Conservation (phyloP, 2,888 invertebrate species). For the Thera obeliscata region DNA sequence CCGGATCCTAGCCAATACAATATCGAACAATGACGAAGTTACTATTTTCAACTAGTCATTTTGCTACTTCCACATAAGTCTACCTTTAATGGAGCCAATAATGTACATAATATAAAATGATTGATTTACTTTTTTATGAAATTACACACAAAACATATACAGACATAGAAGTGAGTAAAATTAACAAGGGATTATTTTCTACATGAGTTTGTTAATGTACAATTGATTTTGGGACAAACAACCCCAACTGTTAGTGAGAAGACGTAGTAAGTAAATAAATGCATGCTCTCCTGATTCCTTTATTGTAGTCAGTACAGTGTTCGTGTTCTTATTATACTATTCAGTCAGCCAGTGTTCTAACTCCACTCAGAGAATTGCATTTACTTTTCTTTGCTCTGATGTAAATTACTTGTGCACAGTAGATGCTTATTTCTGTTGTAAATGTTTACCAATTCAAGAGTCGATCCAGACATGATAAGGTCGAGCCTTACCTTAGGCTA, state of each 20-base stretch:
- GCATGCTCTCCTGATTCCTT: slow-evolving; percentile 46
- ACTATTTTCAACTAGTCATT: slow-evolving; percentile 29
- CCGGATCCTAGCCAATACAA: slow-evolving; percentile 22
- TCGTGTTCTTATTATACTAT: no score
- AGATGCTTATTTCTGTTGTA: no score
- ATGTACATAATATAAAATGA: neutral
- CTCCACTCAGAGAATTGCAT: slow-evolving; percentile 51
- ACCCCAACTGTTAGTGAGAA: slow-evolving; percentile 55
- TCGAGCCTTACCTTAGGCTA: no score
- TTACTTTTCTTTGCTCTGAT: slow-evolving; percentile 24
- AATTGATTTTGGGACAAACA: slow-evolving; percentile 39
- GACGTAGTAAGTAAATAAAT: slow-evolving; percentile 36
- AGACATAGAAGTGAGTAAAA: slow-evolving; percentile 40
- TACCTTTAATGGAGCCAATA: slow-evolving; percentile 41
- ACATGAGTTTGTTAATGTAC: slow-evolving; percentile 43
- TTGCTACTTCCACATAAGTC: slow-evolving; percentile 32
- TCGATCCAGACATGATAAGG: no score
- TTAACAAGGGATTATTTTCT: slow-evolving; percentile 48
- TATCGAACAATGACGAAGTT: slow-evolving; percentile 19
- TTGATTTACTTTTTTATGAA: slow-evolving; percentile 33
- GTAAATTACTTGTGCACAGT: no score
- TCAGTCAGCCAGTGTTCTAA: no score
- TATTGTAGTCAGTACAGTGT: no score
- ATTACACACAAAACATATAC: slow-evolving; percentile 42
- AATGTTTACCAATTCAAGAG: no score